Percentiles rank a stretch among this genome's conserved stretches.
Conservation (phyloP, 64 coral and sea anemone species). For the Hydrozoanthus tunicans region DNA sequence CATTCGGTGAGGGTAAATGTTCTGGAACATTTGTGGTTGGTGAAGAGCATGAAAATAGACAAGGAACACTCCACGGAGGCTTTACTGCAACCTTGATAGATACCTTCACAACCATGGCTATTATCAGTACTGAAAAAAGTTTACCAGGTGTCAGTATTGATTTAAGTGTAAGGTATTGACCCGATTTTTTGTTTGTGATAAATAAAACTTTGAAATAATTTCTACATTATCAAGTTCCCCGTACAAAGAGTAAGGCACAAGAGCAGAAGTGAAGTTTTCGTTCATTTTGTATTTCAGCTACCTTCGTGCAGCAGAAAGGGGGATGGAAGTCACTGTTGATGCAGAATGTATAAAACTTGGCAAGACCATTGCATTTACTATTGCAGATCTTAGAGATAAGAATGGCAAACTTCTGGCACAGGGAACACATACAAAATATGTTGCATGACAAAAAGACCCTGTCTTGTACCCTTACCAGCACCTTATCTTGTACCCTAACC, state of each 20-base stretch:
- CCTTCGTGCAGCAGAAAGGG: slow-evolving; percentile 67
- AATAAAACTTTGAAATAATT: too few relatives aligned
- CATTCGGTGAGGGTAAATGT: slow-evolving; percentile 70
- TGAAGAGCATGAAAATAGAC: slow-evolving; percentile 73
- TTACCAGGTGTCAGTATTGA: slow-evolving; percentile 74
- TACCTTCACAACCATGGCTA: slow-evolving; percentile 59
- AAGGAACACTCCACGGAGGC: slow-evolving; percentile 81
- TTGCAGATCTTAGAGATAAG: slow-evolving; percentile 68
- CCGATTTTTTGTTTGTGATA: neutral
- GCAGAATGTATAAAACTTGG: slow-evolving; percentile 82
- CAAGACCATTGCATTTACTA: slow-evolving; percentile 74
- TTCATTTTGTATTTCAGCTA: slow-evolving; percentile 61
- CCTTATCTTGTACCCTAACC: too few relatives aligned
- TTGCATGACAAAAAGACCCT: slow-evolving; percentile 14
- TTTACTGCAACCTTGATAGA: slow-evolving; percentile 88
- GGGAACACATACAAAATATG: slow-evolving; percentile 88
- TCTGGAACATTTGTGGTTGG: slow-evolving; percentile 72
- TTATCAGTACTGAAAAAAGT: slow-evolving; percentile 41
- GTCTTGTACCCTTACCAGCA: too few relatives aligned
- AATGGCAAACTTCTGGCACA: slow-evolving; percentile 82
- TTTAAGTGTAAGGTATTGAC: slow-evolving; percentile 72
- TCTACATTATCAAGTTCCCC: too few relatives aligned
- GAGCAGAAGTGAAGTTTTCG: neutral
- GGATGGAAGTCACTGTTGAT: slow-evolving; percentile 87
- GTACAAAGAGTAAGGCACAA: neutral